phyloP scores from a whole-genome alignment of 2,888 invertebrate genomes.

The Taphrorychus bicolor region DNA sequence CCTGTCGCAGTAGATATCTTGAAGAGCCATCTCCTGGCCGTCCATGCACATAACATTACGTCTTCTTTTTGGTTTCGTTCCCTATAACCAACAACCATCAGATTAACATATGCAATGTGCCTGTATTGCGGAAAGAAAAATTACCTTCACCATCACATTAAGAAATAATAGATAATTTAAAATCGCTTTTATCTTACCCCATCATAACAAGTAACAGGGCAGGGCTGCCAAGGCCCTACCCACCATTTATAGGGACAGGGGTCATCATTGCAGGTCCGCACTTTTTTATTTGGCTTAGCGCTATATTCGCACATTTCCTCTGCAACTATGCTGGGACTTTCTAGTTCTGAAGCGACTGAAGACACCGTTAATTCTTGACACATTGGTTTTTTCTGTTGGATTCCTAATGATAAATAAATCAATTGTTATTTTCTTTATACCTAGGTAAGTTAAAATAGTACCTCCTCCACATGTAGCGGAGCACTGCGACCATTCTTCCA shows the following conservation, averaged over 20 bases:
- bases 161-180: not conserved
- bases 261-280: conserved; percentile 71
- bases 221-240: conserved; percentile 86
- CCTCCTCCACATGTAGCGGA: conserved; percentile 78
- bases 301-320: conserved; percentile 54
- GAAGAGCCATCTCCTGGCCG: conserved; percentile 76
- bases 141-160: not conserved
- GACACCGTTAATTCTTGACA: conserved; percentile 59
- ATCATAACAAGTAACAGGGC: conserved; percentile 72
- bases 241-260: conserved; percentile 83
- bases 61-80: conserved; percentile 67
- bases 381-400: conserved; percentile 50
- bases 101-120: too few species aligned
- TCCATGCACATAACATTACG: conserved; percentile 80
- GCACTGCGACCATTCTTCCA: conserved; percentile 84
- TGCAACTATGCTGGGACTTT: conserved; percentile 57
- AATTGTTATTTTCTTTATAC: not conserved
- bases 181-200: conserved; percentile 46
- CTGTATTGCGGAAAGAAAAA: conserved; percentile 5
- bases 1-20: conserved; percentile 75
- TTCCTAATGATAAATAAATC: too few species aligned
- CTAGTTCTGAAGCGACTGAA: conserved; percentile 59
- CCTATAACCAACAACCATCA: too few species aligned
- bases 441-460: not conserved
- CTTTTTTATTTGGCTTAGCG: conserved; percentile 67